phyloP scores from a whole-genome alignment of 2,113 vertebrate species.

The Sarotherodon lohbergeri region DNA sequence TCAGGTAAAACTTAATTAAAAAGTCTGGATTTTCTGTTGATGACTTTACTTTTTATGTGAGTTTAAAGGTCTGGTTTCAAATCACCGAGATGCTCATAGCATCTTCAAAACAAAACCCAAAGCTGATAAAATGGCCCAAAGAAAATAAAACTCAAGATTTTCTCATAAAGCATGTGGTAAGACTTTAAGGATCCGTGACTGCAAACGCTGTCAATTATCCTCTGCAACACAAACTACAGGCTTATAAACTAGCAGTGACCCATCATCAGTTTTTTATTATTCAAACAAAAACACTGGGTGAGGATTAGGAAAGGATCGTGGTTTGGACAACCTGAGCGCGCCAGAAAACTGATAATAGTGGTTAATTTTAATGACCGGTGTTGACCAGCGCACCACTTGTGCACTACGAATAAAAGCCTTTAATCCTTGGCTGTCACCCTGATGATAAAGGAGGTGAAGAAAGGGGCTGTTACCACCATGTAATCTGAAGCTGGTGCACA shows the following conservation, averaged over 20 bases:
- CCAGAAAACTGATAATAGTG: neutral
- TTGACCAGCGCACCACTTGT: no score
- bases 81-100: neutral
- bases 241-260: neutral
- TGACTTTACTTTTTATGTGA: neutral
- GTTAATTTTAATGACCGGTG: neutral
- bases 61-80: neutral
- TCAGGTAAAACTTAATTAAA: neutral
- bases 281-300: neutral
- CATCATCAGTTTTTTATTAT: neutral
- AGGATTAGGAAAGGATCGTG: neutral
- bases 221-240: neutral
- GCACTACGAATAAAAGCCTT: neutral
- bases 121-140: neutral
- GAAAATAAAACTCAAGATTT: neutral
- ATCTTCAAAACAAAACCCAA: neutral
- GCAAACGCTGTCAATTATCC: neutral
- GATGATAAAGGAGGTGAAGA: no score
- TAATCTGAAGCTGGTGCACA: neutral
- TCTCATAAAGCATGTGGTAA: neutral
- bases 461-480: neutral
- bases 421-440: neutral
- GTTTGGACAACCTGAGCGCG: neutral
- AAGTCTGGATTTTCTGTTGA: neutral
- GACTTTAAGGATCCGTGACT: neutral